Evolutionary conservation across 2,888 invertebrate species (phyloP).

Genomic region (Ennomos erosarius): DNA sequence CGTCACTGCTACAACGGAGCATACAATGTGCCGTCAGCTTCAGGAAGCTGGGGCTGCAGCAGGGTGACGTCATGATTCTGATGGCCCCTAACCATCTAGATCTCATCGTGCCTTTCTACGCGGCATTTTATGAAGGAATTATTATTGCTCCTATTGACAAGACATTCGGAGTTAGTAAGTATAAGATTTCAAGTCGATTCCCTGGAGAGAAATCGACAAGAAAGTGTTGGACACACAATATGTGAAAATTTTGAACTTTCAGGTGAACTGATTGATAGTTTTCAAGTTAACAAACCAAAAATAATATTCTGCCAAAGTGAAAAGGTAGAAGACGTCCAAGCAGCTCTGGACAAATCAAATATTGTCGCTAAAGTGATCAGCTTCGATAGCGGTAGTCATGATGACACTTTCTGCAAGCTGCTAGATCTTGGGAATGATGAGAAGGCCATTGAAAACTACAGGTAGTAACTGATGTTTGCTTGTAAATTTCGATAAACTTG

Average conservation of each 20-base stretch:
- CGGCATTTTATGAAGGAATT: slow-evolving; percentile 63
- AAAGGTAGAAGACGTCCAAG: slow-evolving; percentile 47
- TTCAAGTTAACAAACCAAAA: slow-evolving; percentile 50
- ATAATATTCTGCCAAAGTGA: slow-evolving; percentile 59
- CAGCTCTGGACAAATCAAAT: slow-evolving; percentile 49
- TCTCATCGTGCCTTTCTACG: slow-evolving; percentile 66
- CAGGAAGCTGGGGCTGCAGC: slow-evolving; percentile 60
- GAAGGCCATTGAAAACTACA: slow-evolving; percentile 46
- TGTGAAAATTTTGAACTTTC: slow-evolving; percentile 28
- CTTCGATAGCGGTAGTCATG: slow-evolving; percentile 56
- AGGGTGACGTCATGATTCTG: slow-evolving; percentile 72
- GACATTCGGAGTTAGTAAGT: slow-evolving; percentile 51
- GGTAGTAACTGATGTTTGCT: slow-evolving; percentile 35
- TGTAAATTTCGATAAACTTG: too few species aligned
- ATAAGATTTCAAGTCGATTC: neutral
- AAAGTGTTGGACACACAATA: too few species aligned
- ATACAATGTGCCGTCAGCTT: slow-evolving; percentile 72
- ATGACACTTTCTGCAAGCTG: slow-evolving; percentile 51
- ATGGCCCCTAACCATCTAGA: slow-evolving; percentile 78
- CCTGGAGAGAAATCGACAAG: too few species aligned
- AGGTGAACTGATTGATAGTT: slow-evolving; percentile 53
- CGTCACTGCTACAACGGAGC: slow-evolving; percentile 62
- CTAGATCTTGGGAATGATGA: slow-evolving; percentile 44
- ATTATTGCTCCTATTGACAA: slow-evolving; percentile 49
- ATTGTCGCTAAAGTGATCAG: slow-evolving; percentile 52